Evolutionary conservation across 2,113 vertebrate genomes (phyloP).

Genomic region (Pterocles gutturalis): DNA sequence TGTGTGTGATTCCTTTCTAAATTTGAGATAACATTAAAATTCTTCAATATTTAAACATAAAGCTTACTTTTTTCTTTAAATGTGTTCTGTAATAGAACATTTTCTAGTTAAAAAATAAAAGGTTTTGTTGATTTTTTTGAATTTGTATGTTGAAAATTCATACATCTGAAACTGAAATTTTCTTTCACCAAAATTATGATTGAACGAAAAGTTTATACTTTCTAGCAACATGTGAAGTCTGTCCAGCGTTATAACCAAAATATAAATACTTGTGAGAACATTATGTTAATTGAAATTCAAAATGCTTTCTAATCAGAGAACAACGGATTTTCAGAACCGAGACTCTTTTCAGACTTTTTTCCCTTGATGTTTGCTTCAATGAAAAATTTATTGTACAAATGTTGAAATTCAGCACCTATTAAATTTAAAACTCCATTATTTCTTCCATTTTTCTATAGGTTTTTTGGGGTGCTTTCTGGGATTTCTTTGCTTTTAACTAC

Average conservation of each 20-base stretch:
- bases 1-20: neutral
- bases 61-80: neutral
- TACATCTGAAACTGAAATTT: neutral
- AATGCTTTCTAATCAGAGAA: neutral
- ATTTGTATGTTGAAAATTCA: neutral
- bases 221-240: neutral
- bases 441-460: neutral
- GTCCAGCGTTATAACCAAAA: neutral
- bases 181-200: neutral
- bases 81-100: neutral
- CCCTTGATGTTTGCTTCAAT: neutral
- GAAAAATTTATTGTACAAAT: neutral
- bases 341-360: neutral
- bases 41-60: neutral
- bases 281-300: neutral
- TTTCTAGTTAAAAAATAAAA: neutral
- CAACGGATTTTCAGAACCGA: fast-evolving
- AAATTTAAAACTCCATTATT: neutral
- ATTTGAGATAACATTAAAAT: neutral
- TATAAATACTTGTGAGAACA: neutral
- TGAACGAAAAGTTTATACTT: neutral
- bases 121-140: fast-evolving
- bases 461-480: neutral
- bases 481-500: neutral
- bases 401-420: neutral